phyloP scores from a whole-genome alignment of 1,140 invertebrate species.

The Paraescarpia echinospica region DNA sequence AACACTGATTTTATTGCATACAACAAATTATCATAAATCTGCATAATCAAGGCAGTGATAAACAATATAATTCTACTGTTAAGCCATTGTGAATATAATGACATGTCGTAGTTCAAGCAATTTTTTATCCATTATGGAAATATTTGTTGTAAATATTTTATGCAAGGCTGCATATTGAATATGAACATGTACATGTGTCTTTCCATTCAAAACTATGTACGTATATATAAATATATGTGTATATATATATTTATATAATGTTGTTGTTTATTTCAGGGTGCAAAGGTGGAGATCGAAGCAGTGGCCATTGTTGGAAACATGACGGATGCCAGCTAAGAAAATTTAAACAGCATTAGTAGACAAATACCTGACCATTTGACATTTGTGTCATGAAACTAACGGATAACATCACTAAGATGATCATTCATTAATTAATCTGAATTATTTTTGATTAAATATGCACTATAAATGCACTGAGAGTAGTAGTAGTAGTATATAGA shows the following conservation, averaged over 20 bases:
- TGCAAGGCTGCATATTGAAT: too few species aligned
- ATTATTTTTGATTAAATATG: background rate
- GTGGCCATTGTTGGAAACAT: slow-evolving; percentile 9
- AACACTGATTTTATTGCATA: too few species aligned
- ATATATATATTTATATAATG: too few species aligned
- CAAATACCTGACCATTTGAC: background rate
- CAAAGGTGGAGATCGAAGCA: slow-evolving; percentile 7
- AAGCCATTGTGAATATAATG: background rate
- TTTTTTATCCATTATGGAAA: too few species aligned
- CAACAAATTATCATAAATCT: background rate
- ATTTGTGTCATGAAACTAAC: background rate
- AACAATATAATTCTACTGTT: background rate
- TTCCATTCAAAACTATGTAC: too few species aligned
- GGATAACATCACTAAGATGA: background rate
- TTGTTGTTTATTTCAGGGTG: background rate
- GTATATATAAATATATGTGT: too few species aligned
- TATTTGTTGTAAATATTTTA: too few species aligned
- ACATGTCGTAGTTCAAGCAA: too few species aligned
- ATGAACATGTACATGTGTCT: background rate
- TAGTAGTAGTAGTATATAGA: background rate
- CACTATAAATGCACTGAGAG: background rate
- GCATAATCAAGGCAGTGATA: background rate
- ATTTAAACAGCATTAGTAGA: background rate
- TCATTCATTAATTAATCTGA: background rate
- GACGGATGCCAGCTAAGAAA: background rate